Conservation (phyloP, 2,888 invertebrate genomes). For the Caenorhabditis sinica region DNA sequence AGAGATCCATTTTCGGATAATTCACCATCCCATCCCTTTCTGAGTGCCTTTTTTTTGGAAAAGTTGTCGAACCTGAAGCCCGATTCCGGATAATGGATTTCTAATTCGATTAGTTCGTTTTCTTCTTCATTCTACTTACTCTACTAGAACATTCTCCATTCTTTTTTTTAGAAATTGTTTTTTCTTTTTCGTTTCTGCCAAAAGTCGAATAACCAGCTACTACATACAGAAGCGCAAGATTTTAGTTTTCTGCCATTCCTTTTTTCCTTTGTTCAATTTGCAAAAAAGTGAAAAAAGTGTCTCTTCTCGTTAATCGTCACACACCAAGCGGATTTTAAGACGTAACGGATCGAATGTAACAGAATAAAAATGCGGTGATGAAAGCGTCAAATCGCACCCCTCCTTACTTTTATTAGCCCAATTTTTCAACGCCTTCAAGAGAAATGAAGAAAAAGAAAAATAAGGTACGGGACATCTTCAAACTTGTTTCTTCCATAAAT, state of each 20-base stretch:
- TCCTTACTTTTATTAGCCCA: constrained; percentile 34
- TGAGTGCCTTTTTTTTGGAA: constrained; percentile 18
- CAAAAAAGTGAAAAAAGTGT: constrained; percentile 9
- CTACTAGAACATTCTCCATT: constrained; percentile 16
- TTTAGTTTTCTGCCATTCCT: constrained; percentile 37
- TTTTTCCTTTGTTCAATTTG: constrained; percentile 20
- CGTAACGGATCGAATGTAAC: constrained; percentile 26
- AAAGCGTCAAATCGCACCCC: neutral
- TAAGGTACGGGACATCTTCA: constrained; percentile 27
- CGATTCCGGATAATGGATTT: constrained; percentile 48
- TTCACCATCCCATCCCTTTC: neutral
- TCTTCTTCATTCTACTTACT: neutral
- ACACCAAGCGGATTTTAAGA: constrained; percentile 42
- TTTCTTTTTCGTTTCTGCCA: constrained; percentile 19
- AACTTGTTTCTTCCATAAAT: constrained; percentile 48
- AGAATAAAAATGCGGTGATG: neutral
- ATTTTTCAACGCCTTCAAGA: constrained; percentile 32
- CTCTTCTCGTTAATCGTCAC: constrained; percentile 21
- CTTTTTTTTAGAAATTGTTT: constrained; percentile 24
- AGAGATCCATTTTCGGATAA: neutral
- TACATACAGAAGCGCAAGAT: constrained; percentile 22
- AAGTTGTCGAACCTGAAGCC: constrained; percentile 24
- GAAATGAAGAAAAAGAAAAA: constrained; percentile 16
- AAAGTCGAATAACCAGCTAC: constrained; percentile 25
- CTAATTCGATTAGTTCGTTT: constrained; percentile 52